These are phyloP conservation scores for Streptopelia turtur DNA, from an alignment of 2,797 vertebrate species.

Conservation along the genomic window DNA sequence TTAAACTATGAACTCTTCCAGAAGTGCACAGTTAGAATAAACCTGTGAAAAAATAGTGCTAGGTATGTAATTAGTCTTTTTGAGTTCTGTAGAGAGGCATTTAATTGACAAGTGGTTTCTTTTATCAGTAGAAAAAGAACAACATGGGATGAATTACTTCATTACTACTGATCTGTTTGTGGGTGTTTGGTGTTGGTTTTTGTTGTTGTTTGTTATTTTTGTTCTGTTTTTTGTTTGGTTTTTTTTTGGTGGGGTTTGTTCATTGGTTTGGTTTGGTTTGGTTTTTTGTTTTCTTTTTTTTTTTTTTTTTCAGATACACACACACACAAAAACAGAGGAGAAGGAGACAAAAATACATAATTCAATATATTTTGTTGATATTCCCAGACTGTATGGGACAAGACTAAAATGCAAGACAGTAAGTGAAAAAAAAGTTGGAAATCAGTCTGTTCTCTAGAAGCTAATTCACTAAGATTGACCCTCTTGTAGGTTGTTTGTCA, in stretches of 20 bases:
- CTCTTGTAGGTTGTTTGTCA: not conserved
- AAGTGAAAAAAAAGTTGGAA: not conserved
- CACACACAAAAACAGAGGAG: not conserved
- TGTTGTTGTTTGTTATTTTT: not conserved
- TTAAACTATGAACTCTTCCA: not conserved
- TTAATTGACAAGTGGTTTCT: not conserved
- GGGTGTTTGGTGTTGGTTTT: too few relatives aligned
- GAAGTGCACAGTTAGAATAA: not conserved
- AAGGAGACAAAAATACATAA: not conserved
- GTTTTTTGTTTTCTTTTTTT: not conserved
- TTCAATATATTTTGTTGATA: not conserved
- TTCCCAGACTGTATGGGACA: not conserved
- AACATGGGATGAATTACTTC: not conserved
- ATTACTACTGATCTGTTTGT: not conserved
- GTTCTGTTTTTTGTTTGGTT: too few relatives aligned
- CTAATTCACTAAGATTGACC: not conserved
- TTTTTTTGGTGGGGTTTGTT: not conserved
- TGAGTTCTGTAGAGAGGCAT: not conserved
- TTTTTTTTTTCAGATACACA: not conserved
- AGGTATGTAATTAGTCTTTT: not conserved
- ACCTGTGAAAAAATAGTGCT: not conserved
- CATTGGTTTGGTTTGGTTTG: not conserved
- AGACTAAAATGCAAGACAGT: not conserved
- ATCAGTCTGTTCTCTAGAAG: not conserved
- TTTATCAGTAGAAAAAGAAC: constrained; percentile 1